Percentiles rank a stretch among this genome's conserved stretches.
phyloP scores from a whole-genome alignment of 2,888 invertebrate species.

The Dasysyrphus tricinctus region DNA sequence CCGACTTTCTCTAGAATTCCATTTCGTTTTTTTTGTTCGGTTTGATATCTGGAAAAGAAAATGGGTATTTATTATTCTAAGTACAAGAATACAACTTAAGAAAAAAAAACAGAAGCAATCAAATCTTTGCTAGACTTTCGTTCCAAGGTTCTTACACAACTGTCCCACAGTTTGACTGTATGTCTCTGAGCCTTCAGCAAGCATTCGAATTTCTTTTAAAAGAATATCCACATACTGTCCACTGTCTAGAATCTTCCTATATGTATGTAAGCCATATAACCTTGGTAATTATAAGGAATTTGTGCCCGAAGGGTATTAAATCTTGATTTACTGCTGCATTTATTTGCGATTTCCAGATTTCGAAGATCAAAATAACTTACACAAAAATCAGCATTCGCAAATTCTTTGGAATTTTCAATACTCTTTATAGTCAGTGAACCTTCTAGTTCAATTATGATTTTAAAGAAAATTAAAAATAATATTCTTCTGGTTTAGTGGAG shows the following conservation, averaged over 20 bases:
- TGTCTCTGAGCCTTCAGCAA: conserved; percentile 91
- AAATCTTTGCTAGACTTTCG: conserved; percentile 86
- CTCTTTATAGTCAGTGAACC: conserved; percentile 88
- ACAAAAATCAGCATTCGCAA: conserved; percentile 82
- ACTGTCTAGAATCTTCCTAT: conserved; percentile 87
- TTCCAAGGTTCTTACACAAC: conserved; percentile 88
- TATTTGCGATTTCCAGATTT: conserved; percentile 87
- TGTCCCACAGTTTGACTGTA: conserved; percentile 89
- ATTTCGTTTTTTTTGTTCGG: conserved; percentile 87
- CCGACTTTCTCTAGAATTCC: conserved; percentile 88
- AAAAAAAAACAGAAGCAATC: neutral
- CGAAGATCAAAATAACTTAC: conserved; percentile 81
- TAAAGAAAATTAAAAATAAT: no score
- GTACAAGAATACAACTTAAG: neutral
- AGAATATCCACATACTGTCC: conserved; percentile 87
- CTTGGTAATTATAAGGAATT: conserved; percentile 84
- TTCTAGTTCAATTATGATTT: conserved; percentile 88
- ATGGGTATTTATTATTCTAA: conserved; percentile 11
- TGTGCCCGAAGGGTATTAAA: conserved; percentile 87
- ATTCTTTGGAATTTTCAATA: conserved; percentile 84
- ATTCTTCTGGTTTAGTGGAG: no score
- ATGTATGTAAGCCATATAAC: conserved; percentile 88
- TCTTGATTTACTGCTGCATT: conserved; percentile 88
- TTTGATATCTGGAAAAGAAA: conserved; percentile 85
- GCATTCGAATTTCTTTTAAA: conserved; percentile 87